phyloP scores from a whole-genome alignment of 2,888 invertebrate genomes.

The Drosophila tripunctata region DNA sequence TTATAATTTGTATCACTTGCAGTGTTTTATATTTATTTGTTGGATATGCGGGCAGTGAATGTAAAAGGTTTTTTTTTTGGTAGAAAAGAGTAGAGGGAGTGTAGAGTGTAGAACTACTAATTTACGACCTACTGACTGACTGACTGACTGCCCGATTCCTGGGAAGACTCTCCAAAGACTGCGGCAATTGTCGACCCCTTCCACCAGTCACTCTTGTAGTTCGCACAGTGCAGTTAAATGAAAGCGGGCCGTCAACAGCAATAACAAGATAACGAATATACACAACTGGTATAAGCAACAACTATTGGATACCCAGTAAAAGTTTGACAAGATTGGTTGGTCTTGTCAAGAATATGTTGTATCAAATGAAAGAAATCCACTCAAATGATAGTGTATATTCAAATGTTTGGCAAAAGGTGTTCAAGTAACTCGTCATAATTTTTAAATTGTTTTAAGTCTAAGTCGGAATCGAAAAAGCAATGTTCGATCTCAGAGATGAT shows the following conservation, averaged over 20 bases:
- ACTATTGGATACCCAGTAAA: slow-evolving; percentile 16
- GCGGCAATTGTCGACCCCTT: slow-evolving; percentile 63
- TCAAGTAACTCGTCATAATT: too few species aligned
- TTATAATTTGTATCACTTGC: slow-evolving; percentile 10
- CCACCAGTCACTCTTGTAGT: too few species aligned
- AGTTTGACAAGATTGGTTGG: too few species aligned
- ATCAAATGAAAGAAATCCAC: too few species aligned
- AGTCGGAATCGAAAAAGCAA: too few species aligned
- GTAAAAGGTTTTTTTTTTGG: not conserved
- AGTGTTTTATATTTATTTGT: too few species aligned
- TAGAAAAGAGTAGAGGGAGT: not conserved
- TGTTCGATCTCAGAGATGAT: too few species aligned
- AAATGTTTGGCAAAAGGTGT: too few species aligned
- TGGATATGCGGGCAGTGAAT: too few species aligned
- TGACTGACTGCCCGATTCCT: slow-evolving; percentile 40
- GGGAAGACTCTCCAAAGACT: slow-evolving; percentile 69
- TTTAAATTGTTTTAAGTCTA: too few species aligned
- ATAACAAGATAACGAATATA: slow-evolving; percentile 39
- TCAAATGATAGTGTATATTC: too few species aligned
- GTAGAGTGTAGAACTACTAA: slow-evolving; percentile 46
- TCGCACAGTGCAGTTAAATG: slow-evolving; percentile 59
- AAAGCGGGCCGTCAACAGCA: slow-evolving; percentile 50
- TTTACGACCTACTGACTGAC: slow-evolving; percentile 61
- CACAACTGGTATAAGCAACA: not conserved
- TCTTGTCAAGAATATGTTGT: too few species aligned